Conservation (phyloP, 2,888 invertebrate species). For the Rhopalosiphum nymphaeae region DNA sequence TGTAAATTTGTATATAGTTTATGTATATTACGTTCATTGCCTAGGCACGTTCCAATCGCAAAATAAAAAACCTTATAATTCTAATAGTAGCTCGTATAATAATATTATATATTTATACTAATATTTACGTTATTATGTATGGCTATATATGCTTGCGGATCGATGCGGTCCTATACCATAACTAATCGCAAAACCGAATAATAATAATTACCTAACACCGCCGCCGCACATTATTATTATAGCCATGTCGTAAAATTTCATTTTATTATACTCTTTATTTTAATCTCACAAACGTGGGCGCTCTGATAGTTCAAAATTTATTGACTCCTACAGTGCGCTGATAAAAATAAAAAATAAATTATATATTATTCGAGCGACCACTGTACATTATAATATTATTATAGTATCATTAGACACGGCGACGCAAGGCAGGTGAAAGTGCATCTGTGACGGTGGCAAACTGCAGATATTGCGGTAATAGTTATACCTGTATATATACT, state of each 20-base stretch:
- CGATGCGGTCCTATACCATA: not conserved
- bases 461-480: not conserved
- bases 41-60: not conserved
- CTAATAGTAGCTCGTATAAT: not conserved
- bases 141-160: not conserved
- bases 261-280: not conserved
- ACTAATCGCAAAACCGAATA: not conserved
- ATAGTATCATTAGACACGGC: not conserved
- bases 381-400: not conserved
- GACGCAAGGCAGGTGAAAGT: not conserved
- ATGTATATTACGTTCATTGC: not conserved
- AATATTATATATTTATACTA: not conserved
- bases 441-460: conserved; percentile 8
- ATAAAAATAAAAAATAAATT: not conserved
- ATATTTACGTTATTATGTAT: not conserved
- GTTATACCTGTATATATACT: not conserved
- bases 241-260: not conserved
- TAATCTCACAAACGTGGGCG: not conserved
- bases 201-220: not conserved
- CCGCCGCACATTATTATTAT: not conserved
- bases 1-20: not conserved
- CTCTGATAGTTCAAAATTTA: not conserved
- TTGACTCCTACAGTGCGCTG: not conserved
- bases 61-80: not conserved
- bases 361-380: not conserved